Conservation (phyloP, 2,888 invertebrate genomes). For the Microctonus aethiopoides region DNA sequence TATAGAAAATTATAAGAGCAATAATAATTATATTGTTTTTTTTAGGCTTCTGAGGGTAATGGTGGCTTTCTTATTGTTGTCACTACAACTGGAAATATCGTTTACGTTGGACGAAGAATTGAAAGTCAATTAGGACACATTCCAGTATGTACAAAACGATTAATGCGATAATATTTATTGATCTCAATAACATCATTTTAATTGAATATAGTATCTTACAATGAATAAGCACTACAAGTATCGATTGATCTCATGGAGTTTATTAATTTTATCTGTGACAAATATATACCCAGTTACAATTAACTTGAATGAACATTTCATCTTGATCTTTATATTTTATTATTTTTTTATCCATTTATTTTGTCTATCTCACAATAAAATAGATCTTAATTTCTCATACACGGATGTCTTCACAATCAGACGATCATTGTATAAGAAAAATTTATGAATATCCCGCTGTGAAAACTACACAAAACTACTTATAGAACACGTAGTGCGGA, state of each 20-base stretch:
- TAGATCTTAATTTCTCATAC: slow-evolving; percentile 4
- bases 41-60: slow-evolving; percentile 70
- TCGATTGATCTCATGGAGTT: too few relatives aligned
- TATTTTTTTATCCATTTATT: neutral
- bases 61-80: slow-evolving; percentile 86
- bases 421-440: slow-evolving; percentile 35
- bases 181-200: too few relatives aligned
- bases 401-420: slow-evolving; percentile 39
- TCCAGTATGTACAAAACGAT: slow-evolving; percentile 71
- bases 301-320: neutral
- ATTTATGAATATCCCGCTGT: slow-evolving; percentile 32
- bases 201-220: too few relatives aligned
- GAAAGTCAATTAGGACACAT: slow-evolving; percentile 88
- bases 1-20: too few relatives aligned
- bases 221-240: too few relatives aligned
- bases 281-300: slow-evolving; percentile 21
- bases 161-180: neutral
- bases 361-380: slow-evolving; percentile 15
- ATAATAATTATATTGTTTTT: too few relatives aligned
- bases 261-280: too few relatives aligned
- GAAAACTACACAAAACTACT: slow-evolving; percentile 37
- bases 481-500: neutral
- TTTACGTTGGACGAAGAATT: slow-evolving; percentile 85
- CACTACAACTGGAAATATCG: slow-evolving; percentile 84
- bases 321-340: too few relatives aligned